A percentile compares a stretch with the other conserved stretches of the same genome.
phyloP scores from a whole-genome alignment of 2,113 vertebrate genomes.

The Neodontobutis hainanensis region DNA sequence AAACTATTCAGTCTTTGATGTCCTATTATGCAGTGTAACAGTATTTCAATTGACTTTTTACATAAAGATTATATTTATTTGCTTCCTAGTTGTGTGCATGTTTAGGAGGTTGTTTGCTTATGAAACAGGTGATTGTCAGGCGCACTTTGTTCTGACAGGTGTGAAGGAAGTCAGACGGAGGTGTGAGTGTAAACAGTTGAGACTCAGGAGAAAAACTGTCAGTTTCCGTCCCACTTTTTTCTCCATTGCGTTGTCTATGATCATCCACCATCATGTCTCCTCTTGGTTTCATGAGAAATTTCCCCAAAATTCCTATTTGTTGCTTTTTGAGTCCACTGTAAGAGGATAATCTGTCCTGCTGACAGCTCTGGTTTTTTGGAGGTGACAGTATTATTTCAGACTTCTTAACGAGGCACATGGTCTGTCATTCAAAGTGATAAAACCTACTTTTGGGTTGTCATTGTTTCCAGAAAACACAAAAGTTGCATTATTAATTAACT shows the following conservation, averaged over 20 bases:
- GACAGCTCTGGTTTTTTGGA: conserved; percentile 23
- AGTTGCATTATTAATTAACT: conserved; percentile 16
- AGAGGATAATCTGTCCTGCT: conserved; percentile 14
- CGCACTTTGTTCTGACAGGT: conserved; percentile 54
- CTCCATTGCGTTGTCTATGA: conserved; percentile 1
- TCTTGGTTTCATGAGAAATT: background rate
- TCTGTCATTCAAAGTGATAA: conserved; percentile 42
- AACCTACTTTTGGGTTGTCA: conserved; percentile 15
- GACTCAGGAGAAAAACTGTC: conserved; percentile 11
- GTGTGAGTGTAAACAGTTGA: conserved; percentile 16
- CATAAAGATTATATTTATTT: conserved; percentile 1
- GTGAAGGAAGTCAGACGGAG: conserved; percentile 28
- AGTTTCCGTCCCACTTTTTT: conserved; percentile 1
- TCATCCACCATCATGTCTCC: conserved; percentile 12
- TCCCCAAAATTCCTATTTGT: background rate
- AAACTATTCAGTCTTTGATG: background rate
- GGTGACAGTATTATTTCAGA: conserved; percentile 36
- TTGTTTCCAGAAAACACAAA: conserved; percentile 7
- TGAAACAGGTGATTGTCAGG: conserved; percentile 42
- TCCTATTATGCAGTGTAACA: background rate
- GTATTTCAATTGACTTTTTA: background rate
- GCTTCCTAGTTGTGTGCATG: conserved; percentile 3
- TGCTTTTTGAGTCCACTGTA: background rate
- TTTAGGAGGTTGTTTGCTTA: background rate
- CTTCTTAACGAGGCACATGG: conserved; percentile 43